Evolutionary conservation across 2,797 vertebrate species (phyloP).

Genomic region (Rhadinocentrus ornatus): DNA sequence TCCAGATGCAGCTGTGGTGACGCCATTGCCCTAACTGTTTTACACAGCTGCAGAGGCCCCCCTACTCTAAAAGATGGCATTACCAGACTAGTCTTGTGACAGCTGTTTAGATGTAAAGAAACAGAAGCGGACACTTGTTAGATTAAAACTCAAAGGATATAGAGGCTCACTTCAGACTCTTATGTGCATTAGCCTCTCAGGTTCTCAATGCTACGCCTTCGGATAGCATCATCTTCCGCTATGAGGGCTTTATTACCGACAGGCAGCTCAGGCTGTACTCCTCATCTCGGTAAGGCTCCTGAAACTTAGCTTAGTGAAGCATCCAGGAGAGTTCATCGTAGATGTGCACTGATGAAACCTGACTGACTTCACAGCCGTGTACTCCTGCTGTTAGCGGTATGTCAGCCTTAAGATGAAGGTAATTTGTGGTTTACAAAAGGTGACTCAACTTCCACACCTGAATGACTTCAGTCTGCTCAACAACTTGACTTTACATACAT

Average conservation of each 20-base stretch:
- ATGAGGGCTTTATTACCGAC: constrained; percentile 1
- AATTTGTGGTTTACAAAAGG: constrained; percentile 50
- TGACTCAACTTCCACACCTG: constrained; percentile 56
- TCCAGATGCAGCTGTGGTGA: constrained; percentile 74
- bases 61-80: constrained; percentile 20
- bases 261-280: constrained; percentile 10
- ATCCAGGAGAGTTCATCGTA: constrained; percentile 6
- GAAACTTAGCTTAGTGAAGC: constrained; percentile 29
- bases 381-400: constrained; percentile 14
- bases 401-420: constrained; percentile 22
- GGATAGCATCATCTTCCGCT: constrained; percentile 20
- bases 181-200: constrained; percentile 19
- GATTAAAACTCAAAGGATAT: constrained; percentile 35
- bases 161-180: constrained; percentile 47
- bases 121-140: constrained; percentile 7
- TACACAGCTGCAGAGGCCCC: constrained; percentile 69
- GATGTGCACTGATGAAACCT: constrained; percentile 5
- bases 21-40: constrained; percentile 58
- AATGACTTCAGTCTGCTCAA: constrained; percentile 4
- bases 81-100: constrained; percentile 41
- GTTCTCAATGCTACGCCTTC: constrained; percentile 11
- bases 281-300: constrained; percentile 11
- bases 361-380: constrained; percentile 1
- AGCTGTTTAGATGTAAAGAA: constrained; percentile 49
- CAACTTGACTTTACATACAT: background rate